Evolutionary conservation across 2,888 invertebrate species (phyloP), one percentile per base, ranked within the genome.

Genomic region (Idaea aversata): DNA sequence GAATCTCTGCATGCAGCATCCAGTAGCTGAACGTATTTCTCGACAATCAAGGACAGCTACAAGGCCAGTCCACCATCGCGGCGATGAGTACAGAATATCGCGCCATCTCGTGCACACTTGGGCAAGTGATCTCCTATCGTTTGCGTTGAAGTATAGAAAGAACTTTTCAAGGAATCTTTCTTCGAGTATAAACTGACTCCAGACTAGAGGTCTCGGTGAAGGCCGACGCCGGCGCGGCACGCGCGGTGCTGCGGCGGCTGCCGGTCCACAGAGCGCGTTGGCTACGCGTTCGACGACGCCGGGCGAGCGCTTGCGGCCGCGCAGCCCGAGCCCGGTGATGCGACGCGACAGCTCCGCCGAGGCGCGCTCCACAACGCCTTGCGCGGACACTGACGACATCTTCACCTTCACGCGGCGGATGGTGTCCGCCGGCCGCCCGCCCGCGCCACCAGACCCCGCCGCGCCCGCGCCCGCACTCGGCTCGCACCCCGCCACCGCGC

Each of bases 281-380:
- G 97, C 97, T 67, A 97, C 97, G 75, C 97, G 95, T 87, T 97
- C 97, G 94, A 97, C 97, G 72, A 97, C 97, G 74, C 95, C 93
- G 70, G 93, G 86, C 70, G 94, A 91, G 71, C 93, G 92, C 77
- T 94, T 94, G 72, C 94, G 94, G 67, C 94, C 95, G 76, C 96
- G 95, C 82, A 96, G 90, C 64, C 96, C 95, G 77, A 97, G 94
- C 70, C 97, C 97, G 82, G 97, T 97, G 90, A 98, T 97, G 82
- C 97, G 95, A 84, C 97, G 97, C 77, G 97, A 96, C 74, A 98
- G 94, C 91, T 98, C 97, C 73, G 97, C 97, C 77, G 97, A 97
- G 80, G 97, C 97, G 82, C 97, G 95, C 94, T 98, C 97, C 88
- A 98, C 97, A 83, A 97, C 97, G 82, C 97, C 97, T 90, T 97